Evolutionary conservation across 2,113 vertebrate species (phyloP).

Genomic region (Psettodes erumei): DNA sequence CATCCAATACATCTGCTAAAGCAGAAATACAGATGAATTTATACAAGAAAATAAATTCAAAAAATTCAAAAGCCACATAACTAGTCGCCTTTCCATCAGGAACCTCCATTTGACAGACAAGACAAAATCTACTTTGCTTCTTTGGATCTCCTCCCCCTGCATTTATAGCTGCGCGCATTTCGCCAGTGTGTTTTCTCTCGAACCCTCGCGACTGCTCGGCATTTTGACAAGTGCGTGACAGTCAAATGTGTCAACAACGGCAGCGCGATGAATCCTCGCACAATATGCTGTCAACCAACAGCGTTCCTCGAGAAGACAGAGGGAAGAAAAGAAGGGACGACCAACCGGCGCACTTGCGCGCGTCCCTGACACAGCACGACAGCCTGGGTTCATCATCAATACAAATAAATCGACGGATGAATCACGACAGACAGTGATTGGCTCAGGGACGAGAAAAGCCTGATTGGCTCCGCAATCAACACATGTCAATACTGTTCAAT

Average conservation of each 20-base stretch:
- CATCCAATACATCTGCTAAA: not conserved
- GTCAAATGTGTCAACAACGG: slow-evolving; percentile 62
- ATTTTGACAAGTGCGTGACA: slow-evolving; percentile 74
- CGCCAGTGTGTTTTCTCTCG: slow-evolving; percentile 2
- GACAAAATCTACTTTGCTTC: slow-evolving; percentile 45
- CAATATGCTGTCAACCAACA: slow-evolving; percentile 69
- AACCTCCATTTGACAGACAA: slow-evolving; percentile 40
- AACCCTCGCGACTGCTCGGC: slow-evolving; percentile 59
- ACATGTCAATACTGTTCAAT: slow-evolving; percentile 41
- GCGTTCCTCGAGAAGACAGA: slow-evolving; percentile 55
- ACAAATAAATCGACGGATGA: slow-evolving; percentile 59
- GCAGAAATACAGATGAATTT: not conserved
- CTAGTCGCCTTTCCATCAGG: not conserved
- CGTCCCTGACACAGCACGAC: slow-evolving; percentile 51
- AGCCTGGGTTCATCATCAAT: slow-evolving; percentile 53
- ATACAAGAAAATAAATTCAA: not conserved
- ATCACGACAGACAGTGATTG: slow-evolving; percentile 44
- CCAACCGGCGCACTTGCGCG: slow-evolving; percentile 53
- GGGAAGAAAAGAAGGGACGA: slow-evolving; percentile 47
- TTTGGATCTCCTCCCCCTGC: slow-evolving; percentile 40
- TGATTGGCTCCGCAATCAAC: slow-evolving; percentile 53
- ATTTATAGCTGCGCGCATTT: slow-evolving; percentile 14
- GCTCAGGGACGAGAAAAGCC: slow-evolving; percentile 39
- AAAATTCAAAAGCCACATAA: not conserved
- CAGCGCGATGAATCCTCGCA: slow-evolving; percentile 69